phyloP scores from a whole-genome alignment of 2,797 vertebrate genomes.

The Morelia viridis region DNA sequence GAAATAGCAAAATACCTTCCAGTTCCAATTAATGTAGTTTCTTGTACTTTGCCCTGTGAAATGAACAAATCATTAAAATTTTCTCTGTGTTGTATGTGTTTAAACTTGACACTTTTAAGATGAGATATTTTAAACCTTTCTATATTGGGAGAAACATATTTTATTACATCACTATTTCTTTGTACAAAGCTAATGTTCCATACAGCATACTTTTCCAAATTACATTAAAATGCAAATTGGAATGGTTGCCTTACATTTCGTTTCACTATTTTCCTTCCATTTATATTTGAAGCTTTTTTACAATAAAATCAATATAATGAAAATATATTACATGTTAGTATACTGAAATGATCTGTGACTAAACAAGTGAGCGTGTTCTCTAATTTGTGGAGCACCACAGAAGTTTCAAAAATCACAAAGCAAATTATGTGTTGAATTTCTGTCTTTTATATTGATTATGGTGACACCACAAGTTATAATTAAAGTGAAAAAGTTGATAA shows the following conservation, averaged over 20 bases:
- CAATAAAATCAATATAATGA: constrained; percentile 50
- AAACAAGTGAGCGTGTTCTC: constrained; percentile 35
- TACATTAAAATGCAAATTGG: constrained; percentile 42
- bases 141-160: not conserved
- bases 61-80: constrained; percentile 40
- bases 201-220: not conserved
- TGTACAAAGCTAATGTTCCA: constrained; percentile 17
- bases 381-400: constrained; percentile 43
- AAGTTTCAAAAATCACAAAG: constrained; percentile 38
- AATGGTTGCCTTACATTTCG: constrained; percentile 46
- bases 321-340: constrained; percentile 38
- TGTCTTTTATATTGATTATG: constrained; percentile 44
- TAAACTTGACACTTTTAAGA: constrained; percentile 1
- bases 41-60: constrained; percentile 42
- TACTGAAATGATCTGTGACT: constrained; percentile 57
- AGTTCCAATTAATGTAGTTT: constrained; percentile 23
- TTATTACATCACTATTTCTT: constrained; percentile 33
- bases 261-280: constrained; percentile 21
- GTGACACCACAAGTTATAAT: constrained; percentile 53
- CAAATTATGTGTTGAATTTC: constrained; percentile 54
- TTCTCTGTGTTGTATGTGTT: not conserved
- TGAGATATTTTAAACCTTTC: constrained; percentile 29
- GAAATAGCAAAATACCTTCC: constrained; percentile 1
- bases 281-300: constrained; percentile 46
- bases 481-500: constrained; percentile 32